phyloP scores from a whole-genome alignment of 2,113 vertebrate species.

The Rhinolophus ferrumequinum region DNA sequence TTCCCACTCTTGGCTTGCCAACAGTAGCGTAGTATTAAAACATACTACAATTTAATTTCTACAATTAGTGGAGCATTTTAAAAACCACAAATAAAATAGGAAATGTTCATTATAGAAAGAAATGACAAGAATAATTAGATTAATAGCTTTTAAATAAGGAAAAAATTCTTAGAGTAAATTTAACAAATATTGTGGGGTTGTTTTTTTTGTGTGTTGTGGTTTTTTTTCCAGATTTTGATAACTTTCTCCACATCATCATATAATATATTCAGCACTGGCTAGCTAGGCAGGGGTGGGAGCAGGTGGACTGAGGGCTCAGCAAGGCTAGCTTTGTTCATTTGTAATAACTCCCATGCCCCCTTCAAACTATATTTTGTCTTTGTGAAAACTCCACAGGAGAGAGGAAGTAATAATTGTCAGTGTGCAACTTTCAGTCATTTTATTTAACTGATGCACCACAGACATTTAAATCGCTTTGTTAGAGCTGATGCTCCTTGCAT shows the following conservation, averaged over 20 bases:
- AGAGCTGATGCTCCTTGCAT: background rate
- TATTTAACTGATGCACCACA: background rate
- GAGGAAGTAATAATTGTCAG: background rate
- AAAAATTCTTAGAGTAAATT: background rate
- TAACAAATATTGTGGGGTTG: background rate
- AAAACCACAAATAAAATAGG: slow-evolving; percentile 69
- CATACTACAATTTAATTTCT: slow-evolving; percentile 13
- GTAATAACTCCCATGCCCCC: rapidly evolving
- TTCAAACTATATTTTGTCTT: background rate
- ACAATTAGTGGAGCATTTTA: slow-evolving; percentile 4
- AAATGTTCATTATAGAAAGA: slow-evolving; percentile 55
- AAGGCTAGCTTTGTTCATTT: background rate
- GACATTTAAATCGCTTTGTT: background rate
- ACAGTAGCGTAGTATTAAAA: background rate
- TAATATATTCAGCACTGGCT: background rate
- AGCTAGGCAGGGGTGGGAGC: background rate
- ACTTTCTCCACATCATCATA: background rate
- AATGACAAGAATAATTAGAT: slow-evolving; percentile 26
- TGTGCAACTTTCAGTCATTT: background rate
- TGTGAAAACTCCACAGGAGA: background rate
- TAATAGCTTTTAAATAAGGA: slow-evolving; percentile 23
- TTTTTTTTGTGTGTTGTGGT: too few species aligned
- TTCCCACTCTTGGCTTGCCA: background rate
- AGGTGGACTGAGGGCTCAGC: rapidly evolving
- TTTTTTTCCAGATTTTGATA: background rate